These are phyloP conservation scores for Brotula barbata DNA, from an alignment of 2,797 vertebrate genomes.

Conservation along the genomic window DNA sequence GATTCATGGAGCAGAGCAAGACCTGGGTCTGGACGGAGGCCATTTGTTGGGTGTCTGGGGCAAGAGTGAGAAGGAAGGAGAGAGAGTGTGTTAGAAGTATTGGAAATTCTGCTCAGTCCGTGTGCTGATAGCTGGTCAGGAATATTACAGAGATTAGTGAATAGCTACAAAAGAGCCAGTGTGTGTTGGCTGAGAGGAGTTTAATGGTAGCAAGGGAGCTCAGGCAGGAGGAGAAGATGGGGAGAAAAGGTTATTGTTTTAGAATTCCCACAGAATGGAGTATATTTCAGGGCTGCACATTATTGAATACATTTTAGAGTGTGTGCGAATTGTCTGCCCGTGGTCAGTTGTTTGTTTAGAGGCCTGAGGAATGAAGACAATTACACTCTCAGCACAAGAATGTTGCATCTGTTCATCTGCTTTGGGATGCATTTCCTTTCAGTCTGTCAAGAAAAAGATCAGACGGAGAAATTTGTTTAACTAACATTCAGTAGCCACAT, in stretches of 20 bases:
- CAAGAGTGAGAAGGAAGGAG: slow-evolving; percentile 56
- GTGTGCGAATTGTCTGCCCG: slow-evolving; percentile 54
- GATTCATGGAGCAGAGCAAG: slow-evolving; percentile 33
- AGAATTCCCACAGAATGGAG: slow-evolving; percentile 14
- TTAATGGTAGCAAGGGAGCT: slow-evolving; percentile 35
- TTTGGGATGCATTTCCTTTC: slow-evolving; percentile 19
- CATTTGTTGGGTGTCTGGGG: slow-evolving; percentile 77
- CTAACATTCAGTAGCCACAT: slow-evolving; percentile 22
- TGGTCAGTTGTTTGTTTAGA: slow-evolving; percentile 65
- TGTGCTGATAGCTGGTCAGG: slow-evolving; percentile 15
- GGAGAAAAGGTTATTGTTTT: slow-evolving; percentile 21
- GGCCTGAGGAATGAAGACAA: slow-evolving; percentile 52
- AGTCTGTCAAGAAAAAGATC: slow-evolving; percentile 11
- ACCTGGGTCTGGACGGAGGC: slow-evolving; percentile 66
- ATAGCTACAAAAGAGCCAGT: slow-evolving; percentile 39
- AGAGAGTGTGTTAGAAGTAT: slow-evolving; percentile 16
- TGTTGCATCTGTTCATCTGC: slow-evolving; percentile 48
- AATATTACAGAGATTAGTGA: slow-evolving; percentile 43
- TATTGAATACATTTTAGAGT: slow-evolving; percentile 45
- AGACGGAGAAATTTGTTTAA: not conserved
- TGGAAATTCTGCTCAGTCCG: slow-evolving; percentile 46
- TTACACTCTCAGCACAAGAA: slow-evolving; percentile 39
- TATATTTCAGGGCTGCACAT: slow-evolving; percentile 48
- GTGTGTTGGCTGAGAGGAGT: slow-evolving; percentile 38
- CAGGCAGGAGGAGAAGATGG: slow-evolving; percentile 14